Percentiles rank a stretch among this genome's conserved stretches.
These are phyloP conservation scores for Agrochola lychnidis DNA, from an alignment of 2,888 invertebrate species.

Conservation along the genomic window DNA sequence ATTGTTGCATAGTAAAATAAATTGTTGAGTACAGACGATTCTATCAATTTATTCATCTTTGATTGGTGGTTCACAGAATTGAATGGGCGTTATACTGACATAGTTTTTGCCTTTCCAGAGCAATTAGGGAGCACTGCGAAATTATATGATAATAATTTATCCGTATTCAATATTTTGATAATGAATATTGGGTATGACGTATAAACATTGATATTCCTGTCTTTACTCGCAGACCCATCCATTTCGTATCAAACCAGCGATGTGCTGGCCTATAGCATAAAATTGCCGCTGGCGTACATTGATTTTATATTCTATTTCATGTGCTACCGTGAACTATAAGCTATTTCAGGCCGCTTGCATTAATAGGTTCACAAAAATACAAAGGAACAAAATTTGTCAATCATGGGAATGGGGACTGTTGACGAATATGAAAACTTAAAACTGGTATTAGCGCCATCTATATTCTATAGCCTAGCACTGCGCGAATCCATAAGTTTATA, in stretches of 20 bases:
- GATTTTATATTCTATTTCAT: slow-evolving; percentile 24
- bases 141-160: background rate
- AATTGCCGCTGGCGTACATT: slow-evolving; percentile 7
- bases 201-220: no score
- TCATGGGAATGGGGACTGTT: no score
- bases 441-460: no score
- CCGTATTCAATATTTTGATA: background rate
- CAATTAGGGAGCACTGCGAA: background rate
- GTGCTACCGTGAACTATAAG: background rate
- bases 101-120: background rate
- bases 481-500: no score
- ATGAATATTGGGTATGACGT: background rate
- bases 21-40: slow-evolving; percentile 15
- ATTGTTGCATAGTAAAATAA: no score
- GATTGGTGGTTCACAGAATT: slow-evolving; percentile 12
- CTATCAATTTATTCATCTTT: slow-evolving; percentile 31
- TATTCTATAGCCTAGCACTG: no score
- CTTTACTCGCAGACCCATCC: background rate
- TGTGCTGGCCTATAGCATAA: background rate
- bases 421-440: no score
- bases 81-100: slow-evolving; percentile 21
- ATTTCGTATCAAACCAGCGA: background rate
- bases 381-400: no score
- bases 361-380: background rate
- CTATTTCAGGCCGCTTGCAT: background rate